phyloP scores from a whole-genome alignment of 2,113 vertebrate genomes.

The Cryptotis parvus region DNA sequence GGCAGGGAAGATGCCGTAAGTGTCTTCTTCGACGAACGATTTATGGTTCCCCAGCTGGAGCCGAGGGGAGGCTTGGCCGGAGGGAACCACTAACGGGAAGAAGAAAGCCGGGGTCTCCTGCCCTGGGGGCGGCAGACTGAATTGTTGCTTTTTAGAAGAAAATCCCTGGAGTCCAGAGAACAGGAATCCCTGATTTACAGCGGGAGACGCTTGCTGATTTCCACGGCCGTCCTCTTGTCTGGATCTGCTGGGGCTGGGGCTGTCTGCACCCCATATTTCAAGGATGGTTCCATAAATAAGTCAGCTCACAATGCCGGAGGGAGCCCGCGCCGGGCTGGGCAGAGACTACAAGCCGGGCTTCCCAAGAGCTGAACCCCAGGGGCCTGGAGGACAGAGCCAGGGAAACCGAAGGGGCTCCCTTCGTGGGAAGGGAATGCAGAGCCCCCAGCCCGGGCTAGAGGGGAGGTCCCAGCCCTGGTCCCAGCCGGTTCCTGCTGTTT shows the following conservation, averaged over 20 bases:
- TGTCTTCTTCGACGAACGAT: neutral
- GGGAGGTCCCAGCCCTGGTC: neutral
- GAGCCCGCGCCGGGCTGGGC: neutral
- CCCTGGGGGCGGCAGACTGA: neutral
- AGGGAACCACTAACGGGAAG: neutral
- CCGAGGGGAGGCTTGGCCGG: neutral
- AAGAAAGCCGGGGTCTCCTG: neutral
- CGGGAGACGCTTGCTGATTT: neutral
- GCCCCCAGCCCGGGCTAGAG: rapidly evolving
- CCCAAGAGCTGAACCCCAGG: neutral
- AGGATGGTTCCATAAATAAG: constrained; percentile 25
- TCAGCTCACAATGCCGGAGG: constrained; percentile 48
- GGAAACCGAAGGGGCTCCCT: constrained; percentile 44
- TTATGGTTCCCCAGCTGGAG: constrained; percentile 14
- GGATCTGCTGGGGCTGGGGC: neutral
- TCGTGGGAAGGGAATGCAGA: neutral
- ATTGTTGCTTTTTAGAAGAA: constrained; percentile 31
- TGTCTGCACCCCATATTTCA: neutral
- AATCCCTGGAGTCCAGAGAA: neutral
- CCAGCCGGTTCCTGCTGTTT: neutral
- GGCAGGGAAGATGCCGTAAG: neutral
- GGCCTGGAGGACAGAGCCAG: neutral
- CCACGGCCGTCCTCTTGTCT: neutral
- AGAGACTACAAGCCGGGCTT: neutral
- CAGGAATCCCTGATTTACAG: constrained; percentile 23